phyloP scores from a whole-genome alignment of 2,113 vertebrate species.

The Phodopus roborovskii region DNA sequence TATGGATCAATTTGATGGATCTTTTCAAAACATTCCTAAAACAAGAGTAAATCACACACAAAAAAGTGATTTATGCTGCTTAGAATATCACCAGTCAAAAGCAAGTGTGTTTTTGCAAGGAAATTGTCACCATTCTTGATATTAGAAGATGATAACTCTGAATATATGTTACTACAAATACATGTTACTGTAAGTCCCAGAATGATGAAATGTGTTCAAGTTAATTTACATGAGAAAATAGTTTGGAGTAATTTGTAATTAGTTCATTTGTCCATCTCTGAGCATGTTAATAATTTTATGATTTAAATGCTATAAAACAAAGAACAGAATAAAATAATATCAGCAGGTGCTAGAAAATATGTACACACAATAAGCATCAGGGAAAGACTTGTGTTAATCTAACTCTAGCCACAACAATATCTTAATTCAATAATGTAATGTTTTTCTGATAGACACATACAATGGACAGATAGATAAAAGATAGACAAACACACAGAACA shows the following conservation, averaged over 20 bases:
- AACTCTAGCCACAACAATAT: slow-evolving; percentile 46
- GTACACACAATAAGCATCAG: background rate
- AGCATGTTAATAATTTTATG: slow-evolving; percentile 37
- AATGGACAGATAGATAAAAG: rapidly evolving
- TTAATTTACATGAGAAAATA: slow-evolving; percentile 20
- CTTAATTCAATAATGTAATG: background rate
- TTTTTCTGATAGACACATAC: background rate
- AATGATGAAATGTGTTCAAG: background rate
- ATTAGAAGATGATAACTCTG: slow-evolving; percentile 35
- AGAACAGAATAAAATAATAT: slow-evolving; percentile 33
- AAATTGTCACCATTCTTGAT: background rate
- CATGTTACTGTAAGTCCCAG: background rate
- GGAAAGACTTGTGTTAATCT: slow-evolving; percentile 32
- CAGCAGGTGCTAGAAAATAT: slow-evolving; percentile 42
- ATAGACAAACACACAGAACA: background rate
- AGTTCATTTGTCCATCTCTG: slow-evolving; percentile 45
- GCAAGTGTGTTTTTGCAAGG: background rate
- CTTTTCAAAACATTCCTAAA: slow-evolving; percentile 21
- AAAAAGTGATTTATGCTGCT: background rate
- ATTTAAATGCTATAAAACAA: slow-evolving; percentile 26
- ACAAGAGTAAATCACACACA: background rate
- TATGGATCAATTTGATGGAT: background rate
- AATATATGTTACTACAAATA: background rate
- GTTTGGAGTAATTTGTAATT: slow-evolving; percentile 47
- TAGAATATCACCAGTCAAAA: background rate